Conservation (phyloP, 2,797 vertebrate species). For the Rhabdomys pumilio region DNA sequence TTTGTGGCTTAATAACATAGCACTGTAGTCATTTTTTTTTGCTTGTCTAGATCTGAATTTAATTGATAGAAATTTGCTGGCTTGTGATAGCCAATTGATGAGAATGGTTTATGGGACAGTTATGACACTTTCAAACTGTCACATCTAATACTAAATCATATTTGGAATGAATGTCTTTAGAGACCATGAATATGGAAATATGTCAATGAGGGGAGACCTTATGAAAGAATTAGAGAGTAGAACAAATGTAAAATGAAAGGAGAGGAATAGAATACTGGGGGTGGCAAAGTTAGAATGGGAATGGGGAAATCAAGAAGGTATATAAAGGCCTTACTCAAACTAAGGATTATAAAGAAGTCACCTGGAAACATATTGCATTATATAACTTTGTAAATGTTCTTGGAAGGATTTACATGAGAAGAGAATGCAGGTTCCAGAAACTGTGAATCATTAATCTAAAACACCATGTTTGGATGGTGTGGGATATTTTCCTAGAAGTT, state of each 20-base stretch:
- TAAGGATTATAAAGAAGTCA: neutral
- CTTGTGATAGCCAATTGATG: conserved; percentile 51
- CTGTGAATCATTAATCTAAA: neutral
- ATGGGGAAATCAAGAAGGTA: neutral
- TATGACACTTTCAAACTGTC: conserved; percentile 11
- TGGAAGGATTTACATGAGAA: neutral
- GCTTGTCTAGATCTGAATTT: conserved; percentile 13
- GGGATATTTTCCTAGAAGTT: no score
- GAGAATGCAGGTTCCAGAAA: neutral
- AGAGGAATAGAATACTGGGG: neutral
- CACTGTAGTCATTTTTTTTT: conserved; percentile 57
- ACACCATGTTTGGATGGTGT: neutral
- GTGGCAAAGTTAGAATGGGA: neutral
- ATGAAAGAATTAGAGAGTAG: neutral
- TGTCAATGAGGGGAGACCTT: neutral
- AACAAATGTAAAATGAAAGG: neutral
- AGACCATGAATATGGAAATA: neutral
- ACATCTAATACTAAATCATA: conserved; percentile 31
- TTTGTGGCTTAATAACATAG: conserved; percentile 60
- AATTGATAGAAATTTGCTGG: conserved; percentile 6
- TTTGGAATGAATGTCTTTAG: neutral
- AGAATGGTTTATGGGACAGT: neutral
- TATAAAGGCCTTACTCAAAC: neutral
- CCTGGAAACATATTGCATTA: neutral
- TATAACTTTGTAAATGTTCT: neutral